These are phyloP conservation scores for Hemicrepidius hirtus DNA, from an alignment of 2,888 invertebrate species.

Conservation along the genomic window DNA sequence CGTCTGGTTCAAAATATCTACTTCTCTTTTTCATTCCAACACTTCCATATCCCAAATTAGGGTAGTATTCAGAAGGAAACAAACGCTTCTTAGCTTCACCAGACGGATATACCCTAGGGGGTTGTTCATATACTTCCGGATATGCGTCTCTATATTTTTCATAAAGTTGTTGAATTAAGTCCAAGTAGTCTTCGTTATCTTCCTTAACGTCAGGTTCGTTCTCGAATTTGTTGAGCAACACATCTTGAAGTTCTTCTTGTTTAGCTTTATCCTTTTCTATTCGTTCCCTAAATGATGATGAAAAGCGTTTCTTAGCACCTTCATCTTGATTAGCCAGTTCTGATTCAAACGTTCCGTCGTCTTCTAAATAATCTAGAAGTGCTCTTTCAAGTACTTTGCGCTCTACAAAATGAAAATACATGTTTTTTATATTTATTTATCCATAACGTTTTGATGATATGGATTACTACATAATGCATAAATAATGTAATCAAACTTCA, in stretches of 20 bases:
- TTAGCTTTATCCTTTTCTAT: slow-evolving; percentile 74
- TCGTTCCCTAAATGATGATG: slow-evolving; percentile 75
- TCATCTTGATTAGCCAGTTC: slow-evolving; percentile 50
- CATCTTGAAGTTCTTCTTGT: slow-evolving; percentile 66
- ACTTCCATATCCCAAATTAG: slow-evolving; percentile 65
- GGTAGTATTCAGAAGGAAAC: slow-evolving; percentile 60
- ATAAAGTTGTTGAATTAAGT: slow-evolving; percentile 76
- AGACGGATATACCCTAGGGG: slow-evolving; percentile 45
- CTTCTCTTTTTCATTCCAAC: slow-evolving; percentile 66
- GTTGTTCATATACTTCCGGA: slow-evolving; percentile 65
- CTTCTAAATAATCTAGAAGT: slow-evolving; percentile 62
- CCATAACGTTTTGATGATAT: not conserved
- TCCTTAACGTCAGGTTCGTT: slow-evolving; percentile 70
- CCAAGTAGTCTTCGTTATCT: slow-evolving; percentile 69
- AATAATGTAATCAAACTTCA: not conserved
- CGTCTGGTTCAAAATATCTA: slow-evolving; percentile 57
- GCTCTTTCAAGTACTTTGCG: slow-evolving; percentile 48
- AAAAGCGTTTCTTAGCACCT: slow-evolving; percentile 69
- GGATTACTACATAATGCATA: not conserved
- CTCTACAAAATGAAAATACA: slow-evolving; percentile 33
- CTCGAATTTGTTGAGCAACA: slow-evolving; percentile 66
- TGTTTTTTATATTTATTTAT: not conserved
- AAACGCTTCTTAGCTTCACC: slow-evolving; percentile 56
- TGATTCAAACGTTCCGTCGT: slow-evolving; percentile 55
- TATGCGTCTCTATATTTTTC: slow-evolving; percentile 75